Evolutionary conservation across 2,888 invertebrate species (phyloP).

Genomic region (Netelia virgata): DNA sequence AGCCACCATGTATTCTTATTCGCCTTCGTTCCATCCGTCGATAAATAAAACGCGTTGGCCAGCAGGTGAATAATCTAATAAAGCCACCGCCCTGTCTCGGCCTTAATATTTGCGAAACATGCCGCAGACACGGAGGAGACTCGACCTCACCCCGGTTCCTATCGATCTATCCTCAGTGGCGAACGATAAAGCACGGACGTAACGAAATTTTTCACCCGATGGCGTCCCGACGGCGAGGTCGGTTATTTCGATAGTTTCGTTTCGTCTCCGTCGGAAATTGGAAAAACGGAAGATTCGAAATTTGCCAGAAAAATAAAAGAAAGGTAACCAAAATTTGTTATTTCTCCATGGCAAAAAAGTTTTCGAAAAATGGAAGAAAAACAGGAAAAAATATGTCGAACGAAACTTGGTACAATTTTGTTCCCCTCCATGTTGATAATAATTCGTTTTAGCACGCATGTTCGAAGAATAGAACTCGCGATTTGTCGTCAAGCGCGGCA

Average conservation of each 20-base stretch:
- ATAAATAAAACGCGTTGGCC: slow-evolving; percentile 35
- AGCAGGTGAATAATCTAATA: slow-evolving; percentile 62
- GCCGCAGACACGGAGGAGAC: slow-evolving; percentile 52
- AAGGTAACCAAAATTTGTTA: too few species aligned
- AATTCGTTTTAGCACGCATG: background rate
- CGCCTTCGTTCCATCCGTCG: slow-evolving; percentile 50
- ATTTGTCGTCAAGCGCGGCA: background rate
- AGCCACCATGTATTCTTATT: background rate
- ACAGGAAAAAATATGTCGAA: background rate
- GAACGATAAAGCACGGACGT: slow-evolving; percentile 29
- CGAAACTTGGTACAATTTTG: background rate
- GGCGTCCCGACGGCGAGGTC: slow-evolving; percentile 52
- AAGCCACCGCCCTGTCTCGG: slow-evolving; percentile 41
- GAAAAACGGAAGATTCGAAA: too few species aligned
- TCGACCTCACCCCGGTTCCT: slow-evolving; percentile 25
- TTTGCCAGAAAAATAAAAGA: too few species aligned
- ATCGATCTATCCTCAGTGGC: slow-evolving; percentile 54
- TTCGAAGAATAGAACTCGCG: slow-evolving; percentile 2
- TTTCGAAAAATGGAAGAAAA: background rate
- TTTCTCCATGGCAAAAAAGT: too few species aligned
- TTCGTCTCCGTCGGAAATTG: background rate
- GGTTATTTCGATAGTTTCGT: slow-evolving; percentile 42
- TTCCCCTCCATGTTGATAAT: background rate
- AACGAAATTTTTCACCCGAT: slow-evolving; percentile 41
- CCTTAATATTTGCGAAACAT: slow-evolving; percentile 43